Conservation (phyloP, 2,797 vertebrate genomes). For the Enteromius anoplus region DNA sequence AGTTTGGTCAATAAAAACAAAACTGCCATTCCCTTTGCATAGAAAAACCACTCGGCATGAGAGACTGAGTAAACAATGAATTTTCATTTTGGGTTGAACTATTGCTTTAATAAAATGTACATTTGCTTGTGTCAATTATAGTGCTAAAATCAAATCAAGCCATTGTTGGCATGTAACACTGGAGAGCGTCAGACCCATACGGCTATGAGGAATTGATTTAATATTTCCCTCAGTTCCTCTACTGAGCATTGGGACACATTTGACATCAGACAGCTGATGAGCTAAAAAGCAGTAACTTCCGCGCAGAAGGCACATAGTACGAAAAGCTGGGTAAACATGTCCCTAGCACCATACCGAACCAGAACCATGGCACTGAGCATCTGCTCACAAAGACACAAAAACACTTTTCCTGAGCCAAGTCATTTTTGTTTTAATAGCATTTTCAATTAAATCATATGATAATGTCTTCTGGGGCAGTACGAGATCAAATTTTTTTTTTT, state of each 20-base stretch:
- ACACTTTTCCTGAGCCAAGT: not conserved
- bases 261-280: conserved; percentile 42
- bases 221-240: not conserved
- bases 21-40: not conserved
- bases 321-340: conserved; percentile 8
- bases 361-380: not conserved
- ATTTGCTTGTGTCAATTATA: not conserved
- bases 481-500: no score
- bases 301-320: not conserved
- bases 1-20: no score
- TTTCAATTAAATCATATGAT: not conserved
- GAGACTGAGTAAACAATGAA: not conserved
- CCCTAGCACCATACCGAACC: not conserved
- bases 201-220: conserved; percentile 14
- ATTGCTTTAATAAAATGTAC: not conserved
- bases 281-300: conserved; percentile 45
- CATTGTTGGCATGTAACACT: not conserved
- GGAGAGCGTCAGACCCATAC: not conserved
- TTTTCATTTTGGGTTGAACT: not conserved
- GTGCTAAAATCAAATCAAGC: not conserved
- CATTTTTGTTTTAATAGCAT: not conserved
- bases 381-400: not conserved
- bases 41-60: not conserved
- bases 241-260: not conserved
- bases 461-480: not conserved